Conservation (phyloP, 1,140 invertebrate genomes). For the Thalassaphorura encarpata region DNA sequence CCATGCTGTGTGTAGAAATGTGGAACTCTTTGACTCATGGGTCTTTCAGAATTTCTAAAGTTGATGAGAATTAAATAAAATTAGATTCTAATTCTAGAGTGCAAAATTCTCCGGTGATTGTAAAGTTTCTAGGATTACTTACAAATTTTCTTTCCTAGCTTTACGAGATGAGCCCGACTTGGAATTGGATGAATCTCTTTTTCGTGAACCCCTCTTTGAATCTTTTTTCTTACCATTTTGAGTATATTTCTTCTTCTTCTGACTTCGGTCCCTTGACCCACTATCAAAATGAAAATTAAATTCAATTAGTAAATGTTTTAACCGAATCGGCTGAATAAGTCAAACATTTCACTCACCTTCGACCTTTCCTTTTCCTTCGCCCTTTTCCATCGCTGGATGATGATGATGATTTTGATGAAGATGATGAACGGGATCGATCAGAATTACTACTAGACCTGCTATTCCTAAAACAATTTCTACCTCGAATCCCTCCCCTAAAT, state of each 20-base stretch:
- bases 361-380: slow-evolving; percentile 12
- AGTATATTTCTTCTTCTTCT: slow-evolving; percentile 36
- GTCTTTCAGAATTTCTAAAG: not conserved
- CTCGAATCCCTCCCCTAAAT: slow-evolving; percentile 8
- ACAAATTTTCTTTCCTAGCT: slow-evolving; percentile 35
- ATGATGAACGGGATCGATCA: slow-evolving; percentile 41
- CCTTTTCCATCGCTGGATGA: slow-evolving; percentile 8
- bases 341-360: slow-evolving; percentile 33
- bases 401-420: slow-evolving; percentile 36
- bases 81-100: too few species aligned
- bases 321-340: slow-evolving; percentile 35
- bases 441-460: slow-evolving; percentile 29
- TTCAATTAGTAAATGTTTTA: slow-evolving; percentile 20
- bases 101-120: too few species aligned
- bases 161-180: too few species aligned
- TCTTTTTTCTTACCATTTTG: slow-evolving; percentile 40
- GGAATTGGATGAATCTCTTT: too few species aligned
- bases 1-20: not conserved
- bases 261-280: slow-evolving; percentile 32
- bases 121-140: not conserved
- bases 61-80: not conserved
- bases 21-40: too few species aligned
- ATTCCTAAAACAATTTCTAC: slow-evolving; percentile 32
- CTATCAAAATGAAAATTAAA: not conserved
- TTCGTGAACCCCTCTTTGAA: slow-evolving; percentile 50